Percentiles rank a stretch among this genome's conserved stretches.
Conservation (phyloP, 2,888 invertebrate species). For the Xestoiulus laeticollis region DNA sequence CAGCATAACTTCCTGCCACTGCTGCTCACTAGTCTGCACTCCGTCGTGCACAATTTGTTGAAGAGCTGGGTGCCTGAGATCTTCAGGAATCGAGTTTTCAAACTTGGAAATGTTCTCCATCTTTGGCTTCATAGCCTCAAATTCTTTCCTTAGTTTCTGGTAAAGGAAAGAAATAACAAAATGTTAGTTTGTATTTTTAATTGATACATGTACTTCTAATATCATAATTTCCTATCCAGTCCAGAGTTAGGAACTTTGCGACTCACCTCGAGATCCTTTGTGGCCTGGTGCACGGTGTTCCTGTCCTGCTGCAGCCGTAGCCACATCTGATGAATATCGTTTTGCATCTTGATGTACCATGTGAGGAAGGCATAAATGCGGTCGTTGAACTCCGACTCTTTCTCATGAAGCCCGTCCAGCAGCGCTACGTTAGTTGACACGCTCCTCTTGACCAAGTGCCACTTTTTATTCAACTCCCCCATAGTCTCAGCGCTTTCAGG, state of each 20-base stretch:
- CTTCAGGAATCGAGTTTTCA: slow-evolving; percentile 1
- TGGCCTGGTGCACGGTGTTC: slow-evolving; percentile 32
- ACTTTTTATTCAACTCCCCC: slow-evolving; percentile 47
- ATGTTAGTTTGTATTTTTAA: not conserved
- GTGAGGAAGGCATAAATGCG: slow-evolving; percentile 8
- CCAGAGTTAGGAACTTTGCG: not conserved
- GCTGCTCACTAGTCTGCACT: not conserved
- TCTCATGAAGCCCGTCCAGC: not conserved
- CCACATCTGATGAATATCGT: slow-evolving; percentile 7
- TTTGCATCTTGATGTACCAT: slow-evolving; percentile 27
- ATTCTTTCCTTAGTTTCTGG: slow-evolving; percentile 31
- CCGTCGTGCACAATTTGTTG: not conserved
- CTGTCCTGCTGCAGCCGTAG: slow-evolving; percentile 20
- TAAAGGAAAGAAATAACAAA: not conserved
- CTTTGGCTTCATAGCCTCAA: not conserved
- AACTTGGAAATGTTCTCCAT: slow-evolving; percentile 20
- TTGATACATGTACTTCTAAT: not conserved
- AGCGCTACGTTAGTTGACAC: slow-evolving; percentile 8
- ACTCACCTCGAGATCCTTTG: slow-evolving; percentile 40
- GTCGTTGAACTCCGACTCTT: slow-evolving; percentile 47
- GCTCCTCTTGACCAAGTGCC: slow-evolving; percentile 46
- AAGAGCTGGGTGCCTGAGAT: slow-evolving; percentile 40
- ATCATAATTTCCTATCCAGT: too few species aligned
- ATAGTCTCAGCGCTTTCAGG: not conserved
- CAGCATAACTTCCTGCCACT: slow-evolving; percentile 1